Evolutionary conservation across 2,888 invertebrate species (phyloP).

Genomic region (Spodoptera picta): DNA sequence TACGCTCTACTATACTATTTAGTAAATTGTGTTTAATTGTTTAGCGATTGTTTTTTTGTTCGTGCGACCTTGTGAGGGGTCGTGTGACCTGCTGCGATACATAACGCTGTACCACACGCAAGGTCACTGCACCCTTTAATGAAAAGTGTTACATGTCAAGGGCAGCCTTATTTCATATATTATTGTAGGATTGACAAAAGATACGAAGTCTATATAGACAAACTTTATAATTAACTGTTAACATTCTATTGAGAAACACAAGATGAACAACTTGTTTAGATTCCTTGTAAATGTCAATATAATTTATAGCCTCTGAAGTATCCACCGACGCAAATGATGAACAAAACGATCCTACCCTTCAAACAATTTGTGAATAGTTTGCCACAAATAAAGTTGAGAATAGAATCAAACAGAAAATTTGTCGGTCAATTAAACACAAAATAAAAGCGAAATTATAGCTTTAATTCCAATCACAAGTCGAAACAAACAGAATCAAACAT

Average conservation of each 20-base stretch:
- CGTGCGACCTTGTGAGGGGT: constrained; percentile 42
- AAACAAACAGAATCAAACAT: constrained; percentile 36
- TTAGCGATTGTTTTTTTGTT: constrained; percentile 16
- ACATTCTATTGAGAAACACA: no score
- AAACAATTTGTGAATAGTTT: constrained; percentile 18
- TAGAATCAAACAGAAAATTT: constrained; percentile 14
- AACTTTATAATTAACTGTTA: background rate
- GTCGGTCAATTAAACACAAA: constrained; percentile 14
- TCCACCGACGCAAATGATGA: constrained; percentile 6
- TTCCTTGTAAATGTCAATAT: background rate
- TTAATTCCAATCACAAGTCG: constrained; percentile 33
- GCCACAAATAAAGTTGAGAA: constrained; percentile 7
- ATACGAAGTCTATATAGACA: background rate
- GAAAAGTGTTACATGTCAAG: constrained; percentile 38
- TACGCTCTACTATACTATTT: constrained; percentile 2
- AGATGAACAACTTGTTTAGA: no score
- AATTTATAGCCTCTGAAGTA: background rate
- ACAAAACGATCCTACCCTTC: constrained; percentile 7
- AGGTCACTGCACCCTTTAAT: constrained; percentile 44
- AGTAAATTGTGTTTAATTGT: constrained; percentile 32
- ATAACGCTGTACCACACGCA: constrained; percentile 48
- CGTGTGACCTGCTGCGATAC: constrained; percentile 40
- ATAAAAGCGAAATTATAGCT: constrained; percentile 12
- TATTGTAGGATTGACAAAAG: background rate
- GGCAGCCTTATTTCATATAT: constrained; percentile 29